A percentile compares a stretch with the other conserved stretches of the same genome.
phyloP scores from a whole-genome alignment of 1,140 invertebrate genomes.

The Hetaerina americana region DNA sequence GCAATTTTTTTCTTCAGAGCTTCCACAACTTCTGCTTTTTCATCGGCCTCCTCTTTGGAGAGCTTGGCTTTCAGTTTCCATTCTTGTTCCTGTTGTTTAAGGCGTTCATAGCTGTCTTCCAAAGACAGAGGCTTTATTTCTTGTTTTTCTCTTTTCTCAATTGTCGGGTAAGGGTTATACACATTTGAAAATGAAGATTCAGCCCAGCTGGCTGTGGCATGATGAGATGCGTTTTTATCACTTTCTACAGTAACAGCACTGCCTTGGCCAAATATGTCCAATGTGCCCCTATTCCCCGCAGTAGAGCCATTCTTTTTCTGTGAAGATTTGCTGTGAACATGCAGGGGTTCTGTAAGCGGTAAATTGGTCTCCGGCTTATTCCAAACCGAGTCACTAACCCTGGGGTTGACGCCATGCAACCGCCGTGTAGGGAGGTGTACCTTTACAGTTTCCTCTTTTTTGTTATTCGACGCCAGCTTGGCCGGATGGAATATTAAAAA shows the following conservation, averaged over 20 bases:
- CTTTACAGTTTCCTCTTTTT: neutral
- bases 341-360: neutral
- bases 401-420: neutral
- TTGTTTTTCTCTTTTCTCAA: no score
- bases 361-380: neutral
- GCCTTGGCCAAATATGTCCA: no score
- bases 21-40: neutral
- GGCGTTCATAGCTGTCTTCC: neutral
- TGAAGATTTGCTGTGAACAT: neutral
- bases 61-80: neutral
- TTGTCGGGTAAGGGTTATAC: no score
- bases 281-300: no score
- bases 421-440: neutral
- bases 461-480: neutral
- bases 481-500: neutral
- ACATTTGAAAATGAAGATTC: no score
- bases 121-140: neutral
- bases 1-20: neutral
- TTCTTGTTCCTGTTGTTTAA: neutral
- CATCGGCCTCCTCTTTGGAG: neutral
- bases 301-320: neutral
- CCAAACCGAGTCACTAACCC: neutral
- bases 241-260: neutral
- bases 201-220: neutral
- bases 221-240: neutral